Evolutionary conservation across 2,113 vertebrate species (phyloP).

Genomic region (Candoia aspera): DNA sequence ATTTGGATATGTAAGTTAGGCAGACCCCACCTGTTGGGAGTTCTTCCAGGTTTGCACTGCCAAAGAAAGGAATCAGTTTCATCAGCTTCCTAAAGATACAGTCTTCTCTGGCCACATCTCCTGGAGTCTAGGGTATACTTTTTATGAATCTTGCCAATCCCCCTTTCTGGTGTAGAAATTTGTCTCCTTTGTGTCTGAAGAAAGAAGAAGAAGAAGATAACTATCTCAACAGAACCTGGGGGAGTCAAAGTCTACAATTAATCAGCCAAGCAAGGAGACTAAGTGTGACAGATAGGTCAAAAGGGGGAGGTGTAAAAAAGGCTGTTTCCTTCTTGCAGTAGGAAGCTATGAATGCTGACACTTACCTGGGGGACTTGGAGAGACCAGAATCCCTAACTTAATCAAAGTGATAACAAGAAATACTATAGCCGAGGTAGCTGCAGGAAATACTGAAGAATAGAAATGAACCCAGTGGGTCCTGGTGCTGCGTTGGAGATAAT

Average conservation of each 20-base stretch:
- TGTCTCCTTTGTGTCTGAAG: not conserved
- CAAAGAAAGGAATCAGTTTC: not conserved
- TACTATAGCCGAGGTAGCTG: slow-evolving; percentile 54
- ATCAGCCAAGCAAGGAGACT: not conserved
- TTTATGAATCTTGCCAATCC: not conserved
- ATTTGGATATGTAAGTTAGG: not conserved
- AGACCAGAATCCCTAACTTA: slow-evolving; percentile 73
- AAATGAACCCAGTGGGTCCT: slow-evolving; percentile 55
- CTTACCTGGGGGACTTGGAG: slow-evolving; percentile 67
- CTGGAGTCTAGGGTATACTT: rapidly evolving
- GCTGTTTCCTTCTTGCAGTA: slow-evolving; percentile 46
- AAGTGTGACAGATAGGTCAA: slow-evolving; percentile 52
- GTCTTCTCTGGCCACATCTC: rapidly evolving
- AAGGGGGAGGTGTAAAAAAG: slow-evolving; percentile 55
- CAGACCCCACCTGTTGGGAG: not conserved
- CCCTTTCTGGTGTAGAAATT: not conserved
- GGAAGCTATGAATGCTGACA: slow-evolving; percentile 42
- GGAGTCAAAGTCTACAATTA: slow-evolving; percentile 35
- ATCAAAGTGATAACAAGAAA: slow-evolving; percentile 74
- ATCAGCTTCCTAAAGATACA: not conserved
- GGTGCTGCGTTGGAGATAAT: slow-evolving; percentile 71
- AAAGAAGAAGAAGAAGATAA: not conserved
- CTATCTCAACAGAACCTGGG: not conserved
- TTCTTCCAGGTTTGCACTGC: rapidly evolving
- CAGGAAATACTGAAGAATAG: slow-evolving; percentile 67